Percentiles rank a stretch among this genome's conserved stretches.
These are phyloP conservation scores for Drosophila novamexicana DNA, from an alignment of 1,140 invertebrate genomes.

Conservation along the genomic window DNA sequence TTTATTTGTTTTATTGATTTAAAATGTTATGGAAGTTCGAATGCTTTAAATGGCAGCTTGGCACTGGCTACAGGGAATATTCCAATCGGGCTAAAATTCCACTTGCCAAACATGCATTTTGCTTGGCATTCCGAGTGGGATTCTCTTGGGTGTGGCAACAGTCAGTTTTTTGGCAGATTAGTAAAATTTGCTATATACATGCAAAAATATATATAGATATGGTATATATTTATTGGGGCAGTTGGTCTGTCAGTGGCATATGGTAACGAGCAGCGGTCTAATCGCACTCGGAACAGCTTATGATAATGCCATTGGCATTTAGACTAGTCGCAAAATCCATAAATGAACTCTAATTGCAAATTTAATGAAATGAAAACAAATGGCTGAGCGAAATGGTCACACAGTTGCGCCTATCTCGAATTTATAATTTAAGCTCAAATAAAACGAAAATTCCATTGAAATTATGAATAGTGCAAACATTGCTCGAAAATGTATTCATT, in stretches of 20 bases:
- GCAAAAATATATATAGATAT: background rate
- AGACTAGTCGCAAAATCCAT: constrained; percentile 52
- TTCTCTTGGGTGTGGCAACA: background rate
- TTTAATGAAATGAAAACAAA: constrained; percentile 80
- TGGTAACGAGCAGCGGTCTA: constrained; percentile 52
- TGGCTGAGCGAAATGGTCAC: constrained; percentile 31
- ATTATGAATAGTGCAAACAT: constrained; percentile 12
- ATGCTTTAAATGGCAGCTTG: too few relatives aligned
- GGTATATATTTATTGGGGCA: constrained; percentile 57
- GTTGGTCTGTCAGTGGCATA: constrained; percentile 47
- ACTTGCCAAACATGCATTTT: background rate
- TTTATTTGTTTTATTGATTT: too few relatives aligned
- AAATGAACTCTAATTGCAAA: constrained; percentile 78
- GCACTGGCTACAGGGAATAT: background rate
- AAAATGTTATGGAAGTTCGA: too few relatives aligned
- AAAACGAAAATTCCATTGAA: background rate
- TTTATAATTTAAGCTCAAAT: constrained; percentile 23
- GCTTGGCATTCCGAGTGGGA: constrained; percentile 42
- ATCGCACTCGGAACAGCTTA: constrained; percentile 68
- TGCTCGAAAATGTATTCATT: constrained; percentile 6
- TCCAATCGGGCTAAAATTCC: background rate
- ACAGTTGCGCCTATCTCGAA: constrained; percentile 49
- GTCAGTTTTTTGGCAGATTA: constrained; percentile 65
- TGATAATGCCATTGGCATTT: constrained; percentile 58
- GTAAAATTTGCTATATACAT: constrained; percentile 20